Base-by-base conservation (phyloP, 53 echinoderm and acorn worm species). In the Henricia sp. region DNA sequence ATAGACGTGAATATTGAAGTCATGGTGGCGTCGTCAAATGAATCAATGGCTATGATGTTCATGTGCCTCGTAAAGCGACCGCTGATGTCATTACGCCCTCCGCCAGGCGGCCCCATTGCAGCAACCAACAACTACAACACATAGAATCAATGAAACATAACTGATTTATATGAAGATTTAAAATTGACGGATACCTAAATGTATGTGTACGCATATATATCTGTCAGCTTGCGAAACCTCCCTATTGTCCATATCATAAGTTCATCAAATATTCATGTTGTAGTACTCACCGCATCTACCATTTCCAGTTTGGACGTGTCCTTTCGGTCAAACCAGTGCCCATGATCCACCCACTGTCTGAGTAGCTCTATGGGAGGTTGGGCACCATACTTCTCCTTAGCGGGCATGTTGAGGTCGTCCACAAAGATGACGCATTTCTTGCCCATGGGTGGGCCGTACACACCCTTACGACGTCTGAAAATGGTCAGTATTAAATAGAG, bases 331-430 rank as follows among this genome's bases (percentile, higher is more conserved):
- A 86, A 97, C 99, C 99, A 97, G 77, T 97, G 99, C 41, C 68
- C 83, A 53, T 95, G 99, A 83, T 97, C 99, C 33, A 97, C 84
- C 92, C 92, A 97, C 71, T 94, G 94, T 50, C 99, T 75, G 10
- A 97, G 94, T 23, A 97, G 76, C 68, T 94, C 99, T 54, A 96
- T 96, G 19, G 99, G 99, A 24, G 94, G 99, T 59, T 97, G 99
- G 62, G 99, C 99, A 32, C 99, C 99, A 68, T 97, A 97, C 70
- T 87, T 85, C 89, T 97, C 99, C 78, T 97, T 97, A 57, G 88
- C 92, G 38, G 99, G 99, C 99, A 97, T 97, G 89, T 97, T 97
- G 11, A 97, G 92, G 66, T 97, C 99, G 62, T 97, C 99, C 10
- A 97, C 99, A 82, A 97, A 97, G 66, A 97, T 85, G 37, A 97